These are phyloP conservation scores for Alfaro cultratus DNA, from an alignment of 2,797 vertebrate genomes.

Conservation along the genomic window DNA sequence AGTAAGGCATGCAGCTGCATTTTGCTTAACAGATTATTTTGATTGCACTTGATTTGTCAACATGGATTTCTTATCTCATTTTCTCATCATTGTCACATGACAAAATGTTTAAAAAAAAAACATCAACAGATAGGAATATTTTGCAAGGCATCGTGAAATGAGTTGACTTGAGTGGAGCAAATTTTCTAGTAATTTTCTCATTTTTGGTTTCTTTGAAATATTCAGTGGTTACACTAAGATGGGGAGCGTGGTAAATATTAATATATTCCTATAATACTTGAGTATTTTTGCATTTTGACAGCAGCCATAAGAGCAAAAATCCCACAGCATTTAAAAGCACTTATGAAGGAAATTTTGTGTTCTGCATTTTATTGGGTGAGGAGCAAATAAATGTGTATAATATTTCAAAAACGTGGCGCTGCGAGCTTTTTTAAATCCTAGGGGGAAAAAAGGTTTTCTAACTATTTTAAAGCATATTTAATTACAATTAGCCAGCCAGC, in stretches of 20 bases:
- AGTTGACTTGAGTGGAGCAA: not conserved
- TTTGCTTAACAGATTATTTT: not conserved
- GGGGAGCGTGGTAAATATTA: not conserved
- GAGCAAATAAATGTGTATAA: not conserved
- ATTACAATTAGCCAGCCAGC: no score
- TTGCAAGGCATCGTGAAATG: not conserved
- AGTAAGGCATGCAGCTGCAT: not conserved
- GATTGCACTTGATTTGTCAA: not conserved
- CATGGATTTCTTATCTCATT: not conserved
- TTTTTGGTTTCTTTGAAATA: not conserved
- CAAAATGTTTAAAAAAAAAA: not conserved
- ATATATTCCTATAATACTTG: not conserved
- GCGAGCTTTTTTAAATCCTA: not conserved
- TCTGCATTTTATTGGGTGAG: not conserved
- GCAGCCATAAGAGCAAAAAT: not conserved
- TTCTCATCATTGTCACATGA: not conserved
- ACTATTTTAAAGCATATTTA: not conserved
- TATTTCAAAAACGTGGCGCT: not conserved
- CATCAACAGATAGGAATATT: not conserved
- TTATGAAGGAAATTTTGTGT: not conserved
- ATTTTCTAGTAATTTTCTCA: not conserved
- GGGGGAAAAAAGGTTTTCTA: not conserved
- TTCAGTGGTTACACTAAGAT: no score
- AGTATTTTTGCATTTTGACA: slow-evolving; percentile 1
- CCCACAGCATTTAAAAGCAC: not conserved